These are phyloP conservation scores for Sepiola atlantica DNA, from an alignment of 2,888 invertebrate genomes.

Conservation along the genomic window DNA sequence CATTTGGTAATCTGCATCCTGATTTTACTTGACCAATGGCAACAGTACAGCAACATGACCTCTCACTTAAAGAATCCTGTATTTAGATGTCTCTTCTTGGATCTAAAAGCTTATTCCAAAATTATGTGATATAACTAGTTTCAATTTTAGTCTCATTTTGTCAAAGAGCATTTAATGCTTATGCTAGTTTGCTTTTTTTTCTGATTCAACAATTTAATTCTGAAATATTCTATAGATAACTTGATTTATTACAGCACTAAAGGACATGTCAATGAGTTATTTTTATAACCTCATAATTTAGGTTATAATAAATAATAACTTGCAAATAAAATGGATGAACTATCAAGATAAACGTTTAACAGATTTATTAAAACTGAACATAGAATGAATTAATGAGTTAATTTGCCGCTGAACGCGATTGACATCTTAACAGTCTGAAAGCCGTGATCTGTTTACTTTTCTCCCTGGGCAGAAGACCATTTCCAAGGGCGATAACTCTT, in stretches of 20 bases:
- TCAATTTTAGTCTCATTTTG: not conserved
- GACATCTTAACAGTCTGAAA: too few relatives aligned
- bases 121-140: not conserved
- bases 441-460: too few relatives aligned
- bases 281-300: too few relatives aligned
- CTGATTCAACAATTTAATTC: not conserved
- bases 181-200: too few relatives aligned
- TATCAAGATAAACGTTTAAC: too few relatives aligned
- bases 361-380: too few relatives aligned
- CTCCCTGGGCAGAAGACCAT: too few relatives aligned
- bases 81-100: not conserved
- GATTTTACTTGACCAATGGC: not conserved
- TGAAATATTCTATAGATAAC: not conserved
- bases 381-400: too few relatives aligned
- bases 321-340: too few relatives aligned
- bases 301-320: too few relatives aligned
- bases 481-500: too few relatives aligned
- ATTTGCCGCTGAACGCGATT: too few relatives aligned
- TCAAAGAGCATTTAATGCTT: not conserved
- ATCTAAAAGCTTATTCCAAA: not conserved
- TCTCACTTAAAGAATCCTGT: not conserved
- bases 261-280: not conserved
- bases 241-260: not conserved
- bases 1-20: not conserved
- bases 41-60: constrained; percentile 3